phyloP scores from a whole-genome alignment of 2,888 invertebrate species.

The Harpalus rubripes region DNA sequence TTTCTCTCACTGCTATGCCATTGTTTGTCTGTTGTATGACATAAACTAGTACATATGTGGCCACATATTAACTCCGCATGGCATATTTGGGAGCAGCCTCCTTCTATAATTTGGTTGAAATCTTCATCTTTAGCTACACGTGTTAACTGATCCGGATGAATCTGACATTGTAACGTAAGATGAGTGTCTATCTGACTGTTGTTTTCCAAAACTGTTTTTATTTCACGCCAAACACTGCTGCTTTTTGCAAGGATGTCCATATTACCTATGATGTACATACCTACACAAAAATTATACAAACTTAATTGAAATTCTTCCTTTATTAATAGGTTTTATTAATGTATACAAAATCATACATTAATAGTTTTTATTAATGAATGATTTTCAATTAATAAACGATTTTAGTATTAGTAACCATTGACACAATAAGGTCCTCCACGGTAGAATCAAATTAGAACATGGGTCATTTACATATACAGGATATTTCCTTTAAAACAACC shows the following conservation, averaged over 20 bases:
- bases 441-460: too few relatives aligned
- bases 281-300: constrained; percentile 71
- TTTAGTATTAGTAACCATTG: too few relatives aligned
- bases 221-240: constrained; percentile 80
- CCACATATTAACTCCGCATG: constrained; percentile 78
- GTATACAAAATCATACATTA: neutral
- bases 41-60: constrained; percentile 81
- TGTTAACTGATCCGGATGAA: constrained; percentile 76
- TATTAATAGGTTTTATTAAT: neutral
- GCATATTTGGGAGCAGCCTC: constrained; percentile 79
- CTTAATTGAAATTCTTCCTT: neutral
- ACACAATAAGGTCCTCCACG: too few relatives aligned
- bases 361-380: too few relatives aligned
- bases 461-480: too few relatives aligned
- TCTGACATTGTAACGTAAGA: constrained; percentile 79
- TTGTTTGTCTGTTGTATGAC: constrained; percentile 77
- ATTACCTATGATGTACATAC: constrained; percentile 88
- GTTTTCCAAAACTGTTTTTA: constrained; percentile 77
- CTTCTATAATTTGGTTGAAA: constrained; percentile 79
- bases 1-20: neutral
- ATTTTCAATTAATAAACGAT: too few relatives aligned
- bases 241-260: constrained; percentile 80
- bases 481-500: too few relatives aligned
- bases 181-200: constrained; percentile 79
- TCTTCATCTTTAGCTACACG: constrained; percentile 75